Conservation (phyloP, 2,888 invertebrate species). For the Congeria kusceri region DNA sequence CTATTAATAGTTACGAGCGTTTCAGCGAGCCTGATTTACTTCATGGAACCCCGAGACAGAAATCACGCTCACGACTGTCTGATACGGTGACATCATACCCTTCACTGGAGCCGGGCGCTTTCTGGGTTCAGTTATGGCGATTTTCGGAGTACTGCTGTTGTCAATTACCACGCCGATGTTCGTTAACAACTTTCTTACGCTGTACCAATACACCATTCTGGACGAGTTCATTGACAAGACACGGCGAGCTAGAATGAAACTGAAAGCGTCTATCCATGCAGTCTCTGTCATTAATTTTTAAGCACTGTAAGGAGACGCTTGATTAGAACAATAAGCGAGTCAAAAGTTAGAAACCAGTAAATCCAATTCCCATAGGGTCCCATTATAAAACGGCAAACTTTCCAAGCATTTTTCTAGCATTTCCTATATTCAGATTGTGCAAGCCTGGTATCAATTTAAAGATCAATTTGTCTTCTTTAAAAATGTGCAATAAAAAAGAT, state of each 20-base stretch:
- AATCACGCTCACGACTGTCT: slow-evolving; percentile 68
- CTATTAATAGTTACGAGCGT: slow-evolving; percentile 53
- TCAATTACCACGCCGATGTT: slow-evolving; percentile 63
- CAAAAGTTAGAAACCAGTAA: too few relatives aligned
- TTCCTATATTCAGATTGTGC: too few relatives aligned
- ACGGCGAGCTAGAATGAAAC: neutral
- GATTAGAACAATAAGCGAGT: too few relatives aligned
- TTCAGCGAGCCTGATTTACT: slow-evolving; percentile 55
- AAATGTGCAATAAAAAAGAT: too few relatives aligned
- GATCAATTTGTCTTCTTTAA: too few relatives aligned
- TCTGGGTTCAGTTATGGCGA: slow-evolving; percentile 47
- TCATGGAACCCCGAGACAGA: slow-evolving; percentile 46
- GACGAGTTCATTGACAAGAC: slow-evolving; percentile 32
- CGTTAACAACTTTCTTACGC: slow-evolving; percentile 64
- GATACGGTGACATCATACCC: slow-evolving; percentile 65
- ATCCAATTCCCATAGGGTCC: too few relatives aligned
- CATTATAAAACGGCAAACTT: too few relatives aligned
- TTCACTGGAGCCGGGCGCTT: slow-evolving; percentile 45
- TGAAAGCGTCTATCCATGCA: too few relatives aligned
- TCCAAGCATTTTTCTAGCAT: too few relatives aligned
- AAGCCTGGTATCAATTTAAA: too few relatives aligned
- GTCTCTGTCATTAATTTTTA: too few relatives aligned
- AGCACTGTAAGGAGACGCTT: too few relatives aligned
- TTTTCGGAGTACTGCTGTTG: slow-evolving; percentile 59
- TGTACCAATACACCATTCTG: slow-evolving; percentile 59